phyloP scores from a whole-genome alignment of 2,113 vertebrate species.

The Verasper variegatus region DNA sequence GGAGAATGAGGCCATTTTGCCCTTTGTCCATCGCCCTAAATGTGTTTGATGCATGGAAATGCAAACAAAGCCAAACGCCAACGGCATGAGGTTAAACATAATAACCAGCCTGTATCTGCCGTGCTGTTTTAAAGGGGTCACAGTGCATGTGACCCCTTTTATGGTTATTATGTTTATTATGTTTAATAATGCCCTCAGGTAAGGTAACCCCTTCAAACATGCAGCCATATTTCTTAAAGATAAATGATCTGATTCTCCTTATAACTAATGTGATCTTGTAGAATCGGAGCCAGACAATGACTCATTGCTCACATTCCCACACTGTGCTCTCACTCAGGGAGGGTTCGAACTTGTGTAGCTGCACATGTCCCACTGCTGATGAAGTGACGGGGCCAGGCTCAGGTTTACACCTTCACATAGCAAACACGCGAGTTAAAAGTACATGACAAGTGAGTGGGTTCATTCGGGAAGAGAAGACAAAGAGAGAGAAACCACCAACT shows the following conservation, averaged over 20 bases:
- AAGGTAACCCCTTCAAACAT: neutral
- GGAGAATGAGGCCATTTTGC: constrained; percentile 21
- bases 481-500: neutral
- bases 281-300: constrained; percentile 13
- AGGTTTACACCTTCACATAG: no score
- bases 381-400: constrained; percentile 12
- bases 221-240: neutral
- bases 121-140: constrained; percentile 24
- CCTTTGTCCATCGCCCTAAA: constrained; percentile 54
- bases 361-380: constrained; percentile 23
- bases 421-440: no score
- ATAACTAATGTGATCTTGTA: neutral
- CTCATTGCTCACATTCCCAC: constrained; percentile 32
- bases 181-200: neutral
- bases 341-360: constrained; percentile 32
- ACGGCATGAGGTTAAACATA: constrained; percentile 47
- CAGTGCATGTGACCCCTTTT: neutral
- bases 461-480: neutral
- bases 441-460: no score
- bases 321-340: constrained; percentile 3
- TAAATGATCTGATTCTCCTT: neutral
- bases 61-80: constrained; percentile 60
- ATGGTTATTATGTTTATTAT: no score
- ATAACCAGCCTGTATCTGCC: constrained; percentile 14
- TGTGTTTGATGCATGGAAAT: constrained; percentile 54